phyloP scores from a whole-genome alignment of 2,113 vertebrate genomes.

The western clawed frog (Xenopus tropicalis) region UCB_Xtro_10.0 CM004445.2:149416001-149416500 shows the following conservation, averaged over 20 bases:
- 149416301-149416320: constrained; percentile 30
- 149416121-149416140: constrained; percentile 25
- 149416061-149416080: constrained; percentile 38
- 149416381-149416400: constrained; percentile 45
- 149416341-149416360: constrained; percentile 41
- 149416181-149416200: too few relatives aligned
- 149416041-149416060: constrained; percentile 32
- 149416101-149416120: constrained; percentile 36
- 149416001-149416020: constrained; percentile 47
- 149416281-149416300: constrained; percentile 42
- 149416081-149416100: constrained; percentile 45
- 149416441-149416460: constrained; percentile 33
- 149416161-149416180: too few relatives aligned
- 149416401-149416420: constrained; percentile 37
- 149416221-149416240: too few relatives aligned
- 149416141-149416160: constrained; percentile 41
- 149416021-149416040: constrained; percentile 46
- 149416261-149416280: too few relatives aligned
- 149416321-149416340: constrained; percentile 40
- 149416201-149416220: background rate
- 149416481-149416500: constrained; percentile 39
- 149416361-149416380: constrained; percentile 46
- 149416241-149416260: too few relatives aligned
- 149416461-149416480: constrained; percentile 47
- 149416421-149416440: constrained; percentile 45